A percentile compares a stretch with the other conserved stretches of the same genome.
Conservation (phyloP, 2,888 invertebrate species). For the Diogma glabrata region DNA sequence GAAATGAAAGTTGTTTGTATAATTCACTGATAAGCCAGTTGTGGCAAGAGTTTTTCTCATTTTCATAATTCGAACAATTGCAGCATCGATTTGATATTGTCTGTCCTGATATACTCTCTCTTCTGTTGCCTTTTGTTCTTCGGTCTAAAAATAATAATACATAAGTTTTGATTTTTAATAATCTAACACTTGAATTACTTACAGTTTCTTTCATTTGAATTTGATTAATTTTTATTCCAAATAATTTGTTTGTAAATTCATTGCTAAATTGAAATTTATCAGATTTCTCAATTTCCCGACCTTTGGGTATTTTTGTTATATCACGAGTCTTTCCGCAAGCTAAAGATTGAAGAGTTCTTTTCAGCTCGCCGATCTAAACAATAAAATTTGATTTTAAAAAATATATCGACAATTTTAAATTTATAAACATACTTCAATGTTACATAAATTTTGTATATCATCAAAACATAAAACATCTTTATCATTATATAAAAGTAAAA, state of each 20-base stretch:
- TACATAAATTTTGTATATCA: constrained; percentile 84
- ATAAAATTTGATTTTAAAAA: too few relatives aligned
- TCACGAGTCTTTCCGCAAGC: constrained; percentile 96
- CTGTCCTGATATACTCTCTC: constrained; percentile 98
- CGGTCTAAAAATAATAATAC: constrained; percentile 47
- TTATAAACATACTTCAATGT: constrained; percentile 69
- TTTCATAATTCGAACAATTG: constrained; percentile 98
- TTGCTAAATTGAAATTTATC: constrained; percentile 86
- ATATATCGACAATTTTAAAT: too few relatives aligned
- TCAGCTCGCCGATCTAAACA: constrained; percentile 74
- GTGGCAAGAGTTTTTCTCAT: constrained; percentile 93
- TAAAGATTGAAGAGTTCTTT: constrained; percentile 89
- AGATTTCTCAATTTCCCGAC: constrained; percentile 77
- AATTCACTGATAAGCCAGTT: constrained; percentile 94
- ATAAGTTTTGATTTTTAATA: too few relatives aligned
- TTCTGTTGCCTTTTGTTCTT: constrained; percentile 91
- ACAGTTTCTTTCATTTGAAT: constrained; percentile 99
- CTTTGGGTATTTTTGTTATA: constrained; percentile 76
- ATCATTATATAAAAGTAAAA: constrained; percentile 86
- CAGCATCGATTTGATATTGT: constrained; percentile 99
- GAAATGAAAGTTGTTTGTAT: constrained; percentile 95
- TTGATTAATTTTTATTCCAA: constrained; percentile 98
- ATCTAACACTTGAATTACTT: too few relatives aligned
- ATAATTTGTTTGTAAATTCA: constrained; percentile 92
- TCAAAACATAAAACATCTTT: constrained; percentile 71